A percentile compares a stretch with the other conserved stretches of the same genome.
Conservation (phyloP, 2,113 vertebrate genomes). For the Pachypanchax playfairii region DNA sequence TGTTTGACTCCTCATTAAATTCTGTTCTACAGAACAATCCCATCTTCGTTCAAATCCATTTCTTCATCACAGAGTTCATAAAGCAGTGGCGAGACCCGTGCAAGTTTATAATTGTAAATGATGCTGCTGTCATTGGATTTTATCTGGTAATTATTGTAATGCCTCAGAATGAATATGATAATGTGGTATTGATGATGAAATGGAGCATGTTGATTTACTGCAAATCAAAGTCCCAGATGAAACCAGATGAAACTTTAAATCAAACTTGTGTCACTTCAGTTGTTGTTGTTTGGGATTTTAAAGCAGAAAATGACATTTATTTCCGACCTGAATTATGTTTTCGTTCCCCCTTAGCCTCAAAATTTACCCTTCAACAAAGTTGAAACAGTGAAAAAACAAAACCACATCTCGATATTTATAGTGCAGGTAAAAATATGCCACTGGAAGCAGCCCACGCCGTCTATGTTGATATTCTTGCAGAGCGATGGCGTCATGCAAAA, state of each 20-base stretch:
- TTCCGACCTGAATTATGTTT: not conserved
- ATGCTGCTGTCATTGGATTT: constrained; percentile 10
- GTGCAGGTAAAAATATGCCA: constrained; percentile 21
- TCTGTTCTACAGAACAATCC: constrained; percentile 11
- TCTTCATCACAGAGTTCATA: constrained; percentile 4
- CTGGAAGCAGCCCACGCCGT: constrained; percentile 23
- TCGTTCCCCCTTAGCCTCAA: not conserved
- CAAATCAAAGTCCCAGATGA: constrained; percentile 2
- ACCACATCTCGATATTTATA: constrained; percentile 25
- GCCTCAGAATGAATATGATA: constrained; percentile 15
- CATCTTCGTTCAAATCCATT: not conserved
- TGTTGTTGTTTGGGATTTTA: not conserved
- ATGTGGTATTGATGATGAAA: constrained; percentile 28
- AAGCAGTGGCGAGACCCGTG: not conserved
- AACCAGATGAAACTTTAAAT: constrained; percentile 2
- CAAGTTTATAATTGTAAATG: constrained; percentile 12
- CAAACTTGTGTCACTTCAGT: not conserved
- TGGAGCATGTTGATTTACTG: not conserved
- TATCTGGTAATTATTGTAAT: not conserved
- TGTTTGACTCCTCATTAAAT: constrained; percentile 2
- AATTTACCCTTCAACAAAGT: constrained; percentile 21
- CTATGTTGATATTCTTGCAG: constrained; percentile 59
- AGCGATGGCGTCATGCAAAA: constrained; percentile 65
- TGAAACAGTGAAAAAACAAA: constrained; percentile 18
- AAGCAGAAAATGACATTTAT: not conserved